Evolutionary conservation across 2,797 vertebrate species (phyloP).

Genomic region (Takifugu ocellatus): DNA sequence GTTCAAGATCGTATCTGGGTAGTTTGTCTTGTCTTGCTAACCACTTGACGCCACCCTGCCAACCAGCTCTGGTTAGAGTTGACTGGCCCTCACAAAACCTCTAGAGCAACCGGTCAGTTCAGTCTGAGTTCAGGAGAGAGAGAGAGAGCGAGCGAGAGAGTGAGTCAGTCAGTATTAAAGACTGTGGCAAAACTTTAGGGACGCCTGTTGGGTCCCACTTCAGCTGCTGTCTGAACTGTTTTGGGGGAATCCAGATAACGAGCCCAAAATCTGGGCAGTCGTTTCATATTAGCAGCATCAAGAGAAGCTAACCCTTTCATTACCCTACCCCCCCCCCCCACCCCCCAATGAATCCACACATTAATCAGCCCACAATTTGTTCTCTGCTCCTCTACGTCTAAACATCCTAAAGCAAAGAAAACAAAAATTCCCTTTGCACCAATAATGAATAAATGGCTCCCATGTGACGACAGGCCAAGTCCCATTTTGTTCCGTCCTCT

Average conservation of each 20-base stretch:
- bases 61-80: conserved; percentile 70
- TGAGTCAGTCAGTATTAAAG: conserved; percentile 8
- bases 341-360: conserved; percentile 50
- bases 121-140: conserved; percentile 63
- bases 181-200: conserved; percentile 26
- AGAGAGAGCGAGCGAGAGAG: conserved; percentile 10
- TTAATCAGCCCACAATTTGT: conserved; percentile 36
- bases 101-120: conserved; percentile 51
- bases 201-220: conserved; percentile 25
- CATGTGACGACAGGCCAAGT: conserved; percentile 67
- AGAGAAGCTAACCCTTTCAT: conserved; percentile 10
- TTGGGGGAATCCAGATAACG: conserved; percentile 33
- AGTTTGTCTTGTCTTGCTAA: conserved; percentile 65
- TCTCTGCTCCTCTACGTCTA: conserved; percentile 51
- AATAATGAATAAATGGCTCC: conserved; percentile 72
- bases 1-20: conserved; percentile 66
- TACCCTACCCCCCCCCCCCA: background rate
- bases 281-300: conserved; percentile 20
- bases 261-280: conserved; percentile 6
- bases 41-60: conserved; percentile 68
- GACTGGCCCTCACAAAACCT: conserved; percentile 72
- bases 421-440: conserved; percentile 63
- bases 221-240: conserved; percentile 28
- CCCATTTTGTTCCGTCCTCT: conserved; percentile 64
- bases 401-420: conserved; percentile 66